Evolutionary conservation across 2,797 vertebrate genomes (phyloP).

Genomic region (Falco concolor): DNA sequence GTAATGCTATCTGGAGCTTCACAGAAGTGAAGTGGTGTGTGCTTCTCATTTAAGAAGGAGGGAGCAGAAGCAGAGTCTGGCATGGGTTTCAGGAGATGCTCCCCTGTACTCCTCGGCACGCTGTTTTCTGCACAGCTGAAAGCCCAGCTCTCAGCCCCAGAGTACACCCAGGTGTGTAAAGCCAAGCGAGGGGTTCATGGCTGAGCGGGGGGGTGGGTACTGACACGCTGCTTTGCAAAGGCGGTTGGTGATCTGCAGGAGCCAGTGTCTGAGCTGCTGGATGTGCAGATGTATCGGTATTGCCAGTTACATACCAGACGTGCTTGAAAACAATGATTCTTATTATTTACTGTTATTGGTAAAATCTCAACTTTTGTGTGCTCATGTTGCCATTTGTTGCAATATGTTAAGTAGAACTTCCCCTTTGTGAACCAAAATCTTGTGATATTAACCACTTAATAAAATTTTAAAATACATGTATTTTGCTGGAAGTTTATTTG

Average conservation of each 20-base stretch:
- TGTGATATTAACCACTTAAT: not conserved
- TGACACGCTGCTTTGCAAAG: not conserved
- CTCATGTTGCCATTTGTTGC: not conserved
- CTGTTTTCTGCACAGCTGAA: not conserved
- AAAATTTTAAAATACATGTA: not conserved
- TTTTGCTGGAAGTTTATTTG: not conserved
- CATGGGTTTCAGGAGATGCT: not conserved
- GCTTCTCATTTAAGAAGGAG: not conserved
- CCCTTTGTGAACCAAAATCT: not conserved
- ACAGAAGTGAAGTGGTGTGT: not conserved
- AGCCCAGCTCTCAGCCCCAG: no score
- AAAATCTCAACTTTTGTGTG: not conserved
- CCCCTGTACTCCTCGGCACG: fast-evolving
- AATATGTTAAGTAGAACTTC: not conserved
- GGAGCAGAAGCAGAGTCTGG: not conserved
- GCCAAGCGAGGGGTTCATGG: no score
- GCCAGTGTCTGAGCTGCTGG: not conserved
- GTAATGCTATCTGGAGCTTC: not conserved
- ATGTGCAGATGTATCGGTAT: no score
- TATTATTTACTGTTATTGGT: not conserved
- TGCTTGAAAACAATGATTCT: not conserved
- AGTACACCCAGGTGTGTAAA: fast-evolving
- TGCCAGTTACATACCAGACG: fast-evolving
- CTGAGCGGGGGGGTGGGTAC: no score
- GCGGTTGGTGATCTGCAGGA: not conserved